Evolutionary conservation across 2,888 invertebrate genomes (phyloP), one percentile per base, ranked within the genome.

Genomic region (Arrhopalites spinosus): DNA sequence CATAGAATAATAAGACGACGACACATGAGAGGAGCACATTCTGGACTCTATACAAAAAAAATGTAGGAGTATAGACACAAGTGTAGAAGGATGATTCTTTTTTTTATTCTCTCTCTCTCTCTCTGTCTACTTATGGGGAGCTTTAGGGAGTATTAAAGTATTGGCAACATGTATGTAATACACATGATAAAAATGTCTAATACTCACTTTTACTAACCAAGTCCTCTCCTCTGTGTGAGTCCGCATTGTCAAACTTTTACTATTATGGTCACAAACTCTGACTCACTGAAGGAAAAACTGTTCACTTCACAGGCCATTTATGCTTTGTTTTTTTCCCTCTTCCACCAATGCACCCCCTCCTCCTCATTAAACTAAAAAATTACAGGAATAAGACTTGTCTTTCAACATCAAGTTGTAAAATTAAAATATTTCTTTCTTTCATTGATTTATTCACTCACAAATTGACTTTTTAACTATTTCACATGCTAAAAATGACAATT

Each of bases 211-310:
- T 59, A 59, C 59, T 59, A 59, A 64, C 64, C 20, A 64, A 30
- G 64, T 36, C 64, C 61, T 56, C n/a, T n/a, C 56, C n/a, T 2
- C 25, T 20, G 20, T 20, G 11, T 27, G 43, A 8, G 13, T 69
- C n/a, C 29, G 45, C 17, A 56, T 69, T 45, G 53, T 29, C 56
- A 50, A 56, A 56, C 20, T 50, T 50, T 69, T 45, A n/a, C 56
- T n/a, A 20, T 53, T 27, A 27, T 30, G 27, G 56, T 56, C 69
- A 69, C 30, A 29, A 69, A n/a, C 45, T 43, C 66, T 66, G 43
- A 66, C 36, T 66, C 36, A 43, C 36, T 53, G 53, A 53, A 53
- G 20, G 53, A n/a, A 53, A 23, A 59, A 59, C 27, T 23, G 59
- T 59, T 59, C 59, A 59, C 59, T 50, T 50, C 50, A 50, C 50